Conservation (phyloP, 2,797 vertebrate species). For the Alectoris magna region DNA sequence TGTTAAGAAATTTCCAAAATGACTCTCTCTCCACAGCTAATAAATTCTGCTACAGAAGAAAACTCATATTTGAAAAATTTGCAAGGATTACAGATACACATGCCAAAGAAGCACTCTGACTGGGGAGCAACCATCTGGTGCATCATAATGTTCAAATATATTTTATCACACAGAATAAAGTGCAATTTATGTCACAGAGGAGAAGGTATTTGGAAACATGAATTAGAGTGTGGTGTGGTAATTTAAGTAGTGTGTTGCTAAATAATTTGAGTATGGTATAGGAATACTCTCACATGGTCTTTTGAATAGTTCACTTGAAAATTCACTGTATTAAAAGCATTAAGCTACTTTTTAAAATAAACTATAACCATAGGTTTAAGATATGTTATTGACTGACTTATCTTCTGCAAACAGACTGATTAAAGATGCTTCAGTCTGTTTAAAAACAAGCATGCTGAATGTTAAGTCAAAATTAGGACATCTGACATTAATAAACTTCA, state of each 20-base stretch:
- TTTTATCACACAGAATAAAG: neutral
- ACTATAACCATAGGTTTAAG: neutral
- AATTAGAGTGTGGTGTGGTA: neutral
- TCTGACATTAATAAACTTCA: neutral
- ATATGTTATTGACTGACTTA: rapidly evolving
- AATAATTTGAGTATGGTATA: neutral
- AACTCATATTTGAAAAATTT: neutral
- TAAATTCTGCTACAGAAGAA: neutral
- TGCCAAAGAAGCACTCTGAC: neutral
- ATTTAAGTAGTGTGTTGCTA: neutral
- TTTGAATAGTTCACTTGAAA: neutral
- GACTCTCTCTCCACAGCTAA: neutral
- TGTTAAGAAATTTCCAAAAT: neutral
- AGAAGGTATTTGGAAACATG: neutral
- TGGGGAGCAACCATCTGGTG: neutral
- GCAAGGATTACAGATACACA: neutral
- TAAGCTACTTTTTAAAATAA: neutral
- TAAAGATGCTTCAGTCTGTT: neutral
- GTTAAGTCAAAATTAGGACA: neutral
- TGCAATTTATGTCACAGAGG: neutral
- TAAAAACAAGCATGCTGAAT: neutral
- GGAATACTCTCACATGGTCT: neutral
- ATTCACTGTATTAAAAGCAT: neutral
- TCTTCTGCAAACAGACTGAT: neutral
- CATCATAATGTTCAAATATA: neutral